These are phyloP conservation scores for Cinara cedri DNA, from an alignment of 2,888 invertebrate species.

Conservation along the genomic window DNA sequence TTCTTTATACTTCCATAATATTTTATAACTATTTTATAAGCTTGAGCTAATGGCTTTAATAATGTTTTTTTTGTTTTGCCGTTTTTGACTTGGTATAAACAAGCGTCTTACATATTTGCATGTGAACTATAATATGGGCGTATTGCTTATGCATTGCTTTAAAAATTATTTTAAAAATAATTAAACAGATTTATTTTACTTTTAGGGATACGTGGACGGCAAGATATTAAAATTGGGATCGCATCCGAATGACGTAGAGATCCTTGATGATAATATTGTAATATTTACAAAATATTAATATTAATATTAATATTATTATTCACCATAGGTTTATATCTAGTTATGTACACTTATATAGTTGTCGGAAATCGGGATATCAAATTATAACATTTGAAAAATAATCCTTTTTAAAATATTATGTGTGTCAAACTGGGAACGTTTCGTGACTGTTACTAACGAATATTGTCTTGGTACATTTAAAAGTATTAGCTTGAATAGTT, in stretches of 20 bases:
- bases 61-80: not conserved
- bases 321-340: too few species aligned
- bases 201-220: constrained; percentile 61
- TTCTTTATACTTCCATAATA: not conserved
- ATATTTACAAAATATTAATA: not conserved
- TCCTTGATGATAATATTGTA: constrained; percentile 44
- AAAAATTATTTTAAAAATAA: not conserved
- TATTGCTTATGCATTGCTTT: constrained; percentile 8
- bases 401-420: too few species aligned
- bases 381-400: too few species aligned
- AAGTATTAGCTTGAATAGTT: too few species aligned
- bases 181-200: constrained; percentile 14
- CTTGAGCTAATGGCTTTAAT: constrained; percentile 30
- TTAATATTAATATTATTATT: too few species aligned
- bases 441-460: too few species aligned
- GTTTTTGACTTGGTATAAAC: not conserved
- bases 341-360: too few species aligned
- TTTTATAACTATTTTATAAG: constrained; percentile 5
- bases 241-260: constrained; percentile 59
- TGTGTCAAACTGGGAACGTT: too few species aligned
- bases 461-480: too few species aligned
- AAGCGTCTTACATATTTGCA: constrained; percentile 16
- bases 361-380: too few species aligned
- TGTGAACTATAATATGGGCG: constrained; percentile 9
- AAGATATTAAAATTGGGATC: constrained; percentile 62